A percentile compares a stretch with the other conserved stretches of the same genome.
These are phyloP conservation scores for Epizoanthus fatuus DNA, from an alignment of 92 coral and sea anemone species.

Conservation along the genomic window DNA sequence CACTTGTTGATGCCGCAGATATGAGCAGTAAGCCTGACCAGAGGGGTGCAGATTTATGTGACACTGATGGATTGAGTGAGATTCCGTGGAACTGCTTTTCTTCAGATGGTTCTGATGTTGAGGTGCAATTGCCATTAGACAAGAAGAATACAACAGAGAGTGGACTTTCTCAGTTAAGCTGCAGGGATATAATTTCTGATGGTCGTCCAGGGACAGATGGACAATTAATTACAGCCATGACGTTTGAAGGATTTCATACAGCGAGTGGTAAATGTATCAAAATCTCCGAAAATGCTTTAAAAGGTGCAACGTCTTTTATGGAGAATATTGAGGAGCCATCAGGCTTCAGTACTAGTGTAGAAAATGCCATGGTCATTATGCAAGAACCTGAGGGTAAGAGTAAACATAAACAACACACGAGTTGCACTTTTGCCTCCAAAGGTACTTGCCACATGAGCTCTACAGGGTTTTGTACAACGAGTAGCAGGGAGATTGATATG, in stretches of 20 bases:
- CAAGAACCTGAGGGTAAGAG: not conserved
- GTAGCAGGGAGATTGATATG: constrained; percentile 61
- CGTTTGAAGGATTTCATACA: constrained; percentile 41
- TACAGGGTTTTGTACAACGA: constrained; percentile 62
- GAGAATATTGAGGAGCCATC: constrained; percentile 15
- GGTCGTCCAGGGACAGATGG: not conserved
- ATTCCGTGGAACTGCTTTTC: not conserved
- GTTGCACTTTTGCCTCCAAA: not conserved
- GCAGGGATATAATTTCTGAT: not conserved
- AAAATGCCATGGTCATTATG: not conserved
- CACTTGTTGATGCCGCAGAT: not conserved
- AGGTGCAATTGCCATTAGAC: not conserved
- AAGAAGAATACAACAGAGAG: not conserved
- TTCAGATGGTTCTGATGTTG: not conserved
- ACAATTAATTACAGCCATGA: not conserved
- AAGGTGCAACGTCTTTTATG: constrained; percentile 8
- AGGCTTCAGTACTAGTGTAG: not conserved
- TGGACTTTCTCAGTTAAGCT: not conserved
- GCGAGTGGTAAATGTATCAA: constrained; percentile 32
- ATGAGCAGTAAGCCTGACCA: not conserved
- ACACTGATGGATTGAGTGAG: not conserved
- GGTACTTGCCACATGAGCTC: not conserved
- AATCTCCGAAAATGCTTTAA: constrained; percentile 32
- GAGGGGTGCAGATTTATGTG: not conserved
- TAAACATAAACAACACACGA: not conserved